Conservation (phyloP, 1,140 invertebrate genomes). For the Polyergus mexicanus region DNA sequence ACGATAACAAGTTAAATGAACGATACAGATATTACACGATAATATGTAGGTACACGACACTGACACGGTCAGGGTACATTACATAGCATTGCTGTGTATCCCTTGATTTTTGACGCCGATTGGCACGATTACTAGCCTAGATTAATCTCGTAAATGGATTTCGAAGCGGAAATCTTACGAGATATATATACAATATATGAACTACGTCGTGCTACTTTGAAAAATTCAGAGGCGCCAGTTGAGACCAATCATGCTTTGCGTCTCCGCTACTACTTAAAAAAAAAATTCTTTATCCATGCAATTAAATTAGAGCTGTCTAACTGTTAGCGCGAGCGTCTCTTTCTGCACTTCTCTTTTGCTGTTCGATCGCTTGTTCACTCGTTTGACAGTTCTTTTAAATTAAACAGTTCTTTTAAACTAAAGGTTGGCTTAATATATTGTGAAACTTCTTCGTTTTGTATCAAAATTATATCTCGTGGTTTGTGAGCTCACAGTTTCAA, state of each 20-base stretch:
- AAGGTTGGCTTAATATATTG: not conserved
- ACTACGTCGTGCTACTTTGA: not conserved
- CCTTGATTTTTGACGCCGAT: constrained; percentile 17
- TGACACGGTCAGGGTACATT: constrained; percentile 15
- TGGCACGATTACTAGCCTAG: constrained; percentile 31
- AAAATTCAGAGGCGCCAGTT: not conserved
- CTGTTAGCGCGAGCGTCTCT: not conserved
- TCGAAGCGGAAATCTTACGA: not conserved
- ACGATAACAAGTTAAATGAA: constrained; percentile 22
- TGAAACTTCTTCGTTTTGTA: not conserved
- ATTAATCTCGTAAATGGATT: constrained; percentile 12
- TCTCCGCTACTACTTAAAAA: constrained; percentile 2
- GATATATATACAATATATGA: not conserved
- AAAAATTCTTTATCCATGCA: not conserved
- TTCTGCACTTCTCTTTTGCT: not conserved
- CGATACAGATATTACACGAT: not conserved
- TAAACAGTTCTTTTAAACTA: not conserved
- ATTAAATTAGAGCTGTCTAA: constrained; percentile 11
- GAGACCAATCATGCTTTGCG: not conserved
- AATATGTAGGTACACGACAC: not conserved
- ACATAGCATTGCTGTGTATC: constrained; percentile 38
- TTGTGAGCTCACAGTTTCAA: not conserved
- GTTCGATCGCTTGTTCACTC: not conserved
- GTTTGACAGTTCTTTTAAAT: not conserved
- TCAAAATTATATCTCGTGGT: not conserved